These are phyloP conservation scores for Theristicus caerulescens DNA, from an alignment of 2,113 vertebrate genomes.

Conservation along the genomic window DNA sequence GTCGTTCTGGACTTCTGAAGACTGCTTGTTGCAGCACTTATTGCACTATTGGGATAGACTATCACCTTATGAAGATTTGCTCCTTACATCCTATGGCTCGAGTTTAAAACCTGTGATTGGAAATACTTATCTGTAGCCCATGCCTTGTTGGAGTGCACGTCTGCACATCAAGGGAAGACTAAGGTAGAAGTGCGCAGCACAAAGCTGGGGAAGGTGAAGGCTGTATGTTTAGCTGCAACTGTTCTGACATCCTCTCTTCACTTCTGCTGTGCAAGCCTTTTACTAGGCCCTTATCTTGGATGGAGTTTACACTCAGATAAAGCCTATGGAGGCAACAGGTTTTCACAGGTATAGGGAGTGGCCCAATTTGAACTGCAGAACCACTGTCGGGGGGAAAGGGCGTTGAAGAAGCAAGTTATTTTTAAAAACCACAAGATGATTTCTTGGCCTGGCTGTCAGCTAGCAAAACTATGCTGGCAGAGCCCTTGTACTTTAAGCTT, in stretches of 20 bases:
- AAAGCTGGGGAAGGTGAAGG: neutral
- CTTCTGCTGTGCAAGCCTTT: neutral
- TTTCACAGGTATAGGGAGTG: conserved; percentile 18
- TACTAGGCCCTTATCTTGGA: neutral
- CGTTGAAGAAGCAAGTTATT: neutral
- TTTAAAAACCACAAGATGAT: neutral
- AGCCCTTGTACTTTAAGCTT: neutral
- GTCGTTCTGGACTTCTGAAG: neutral
- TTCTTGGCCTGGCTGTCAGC: neutral
- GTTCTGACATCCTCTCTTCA: neutral
- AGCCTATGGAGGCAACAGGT: neutral
- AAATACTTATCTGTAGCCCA: neutral
- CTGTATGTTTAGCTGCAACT: neutral
- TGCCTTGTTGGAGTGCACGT: neutral
- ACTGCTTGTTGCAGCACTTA: neutral
- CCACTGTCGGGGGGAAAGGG: neutral
- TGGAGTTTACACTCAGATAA: conserved; percentile 18
- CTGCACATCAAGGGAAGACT: neutral
- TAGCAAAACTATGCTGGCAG: neutral
- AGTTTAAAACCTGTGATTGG: neutral
- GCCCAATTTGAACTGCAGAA: neutral
- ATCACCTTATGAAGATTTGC: neutral
- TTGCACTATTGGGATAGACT: neutral
- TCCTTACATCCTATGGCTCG: neutral
- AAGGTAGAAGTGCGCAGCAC: neutral